phyloP scores from a whole-genome alignment of 2,888 invertebrate genomes.

The Hydrotaea cyrtoneurina region DNA sequence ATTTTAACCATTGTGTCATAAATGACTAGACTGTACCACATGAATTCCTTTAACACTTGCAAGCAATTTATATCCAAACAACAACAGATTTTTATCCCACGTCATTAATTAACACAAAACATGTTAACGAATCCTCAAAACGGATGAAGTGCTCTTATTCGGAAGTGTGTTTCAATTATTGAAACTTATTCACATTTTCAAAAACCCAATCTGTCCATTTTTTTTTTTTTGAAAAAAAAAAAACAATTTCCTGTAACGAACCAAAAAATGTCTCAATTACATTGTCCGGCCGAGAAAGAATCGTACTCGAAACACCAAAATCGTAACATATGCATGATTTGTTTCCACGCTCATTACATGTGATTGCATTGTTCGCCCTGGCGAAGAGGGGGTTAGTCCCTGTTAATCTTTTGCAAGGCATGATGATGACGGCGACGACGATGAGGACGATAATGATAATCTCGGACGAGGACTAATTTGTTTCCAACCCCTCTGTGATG shows the following conservation, averaged over 20 bases:
- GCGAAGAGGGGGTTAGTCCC: constrained; percentile 2
- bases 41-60: no score
- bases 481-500: background rate
- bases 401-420: constrained; percentile 29
- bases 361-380: constrained; percentile 44
- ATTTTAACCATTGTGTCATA: no score
- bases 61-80: no score
- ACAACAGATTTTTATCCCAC: constrained; percentile 10
- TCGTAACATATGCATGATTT: constrained; percentile 47
- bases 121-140: constrained; percentile 27
- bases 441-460: constrained; percentile 28
- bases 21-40: no score
- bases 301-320: background rate
- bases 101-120: constrained; percentile 1
- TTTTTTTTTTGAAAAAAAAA: constrained; percentile 18
- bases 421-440: background rate
- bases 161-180: constrained; percentile 16
- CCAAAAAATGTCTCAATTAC: constrained; percentile 26
- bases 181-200: constrained; percentile 11
- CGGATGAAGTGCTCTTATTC: constrained; percentile 11
- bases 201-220: constrained; percentile 26
- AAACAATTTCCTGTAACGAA: constrained; percentile 9
- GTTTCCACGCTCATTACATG: constrained; percentile 62
- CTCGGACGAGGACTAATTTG: constrained; percentile 25
- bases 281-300: background rate